These are phyloP conservation scores for Falco punctatus DNA, from an alignment of 2,113 vertebrate genomes.

Conservation along the genomic window DNA sequence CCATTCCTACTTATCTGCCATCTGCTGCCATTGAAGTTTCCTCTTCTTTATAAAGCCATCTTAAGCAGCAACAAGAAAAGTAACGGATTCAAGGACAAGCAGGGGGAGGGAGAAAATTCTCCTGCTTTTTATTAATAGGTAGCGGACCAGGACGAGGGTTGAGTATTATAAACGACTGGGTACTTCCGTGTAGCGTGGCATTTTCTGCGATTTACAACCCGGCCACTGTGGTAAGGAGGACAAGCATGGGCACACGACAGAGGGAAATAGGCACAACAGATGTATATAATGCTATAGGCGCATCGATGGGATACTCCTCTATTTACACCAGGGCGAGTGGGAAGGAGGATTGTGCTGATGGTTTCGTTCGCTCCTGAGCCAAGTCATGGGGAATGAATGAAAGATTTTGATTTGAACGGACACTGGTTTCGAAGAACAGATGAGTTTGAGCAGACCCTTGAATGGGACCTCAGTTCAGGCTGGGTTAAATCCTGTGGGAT, in stretches of 20 bases:
- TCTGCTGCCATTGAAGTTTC: conserved; percentile 76
- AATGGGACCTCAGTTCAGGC: accelerated
- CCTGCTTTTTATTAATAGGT: conserved; percentile 44
- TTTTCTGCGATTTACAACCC: neutral
- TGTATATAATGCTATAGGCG: accelerated
- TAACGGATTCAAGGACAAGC: neutral
- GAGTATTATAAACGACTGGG: neutral
- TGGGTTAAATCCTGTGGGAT: neutral
- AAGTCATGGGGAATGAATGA: neutral
- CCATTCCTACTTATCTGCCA: conserved; percentile 86
- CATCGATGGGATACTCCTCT: neutral
- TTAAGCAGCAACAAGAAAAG: conserved; percentile 46
- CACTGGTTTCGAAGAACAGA: accelerated
- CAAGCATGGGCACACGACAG: accelerated
- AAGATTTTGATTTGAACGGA: neutral
- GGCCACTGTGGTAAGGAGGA: accelerated
- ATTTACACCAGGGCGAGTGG: neutral
- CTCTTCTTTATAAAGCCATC: conserved; percentile 75
- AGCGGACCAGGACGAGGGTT: neutral
- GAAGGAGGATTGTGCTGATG: neutral
- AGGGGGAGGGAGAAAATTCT: neutral
- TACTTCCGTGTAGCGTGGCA: accelerated
- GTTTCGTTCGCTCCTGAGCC: neutral
- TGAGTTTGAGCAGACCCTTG: neutral
- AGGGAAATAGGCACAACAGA: neutral